phyloP scores from a whole-genome alignment of 2,797 vertebrate genomes.

The Intellagama lesueurii region DNA sequence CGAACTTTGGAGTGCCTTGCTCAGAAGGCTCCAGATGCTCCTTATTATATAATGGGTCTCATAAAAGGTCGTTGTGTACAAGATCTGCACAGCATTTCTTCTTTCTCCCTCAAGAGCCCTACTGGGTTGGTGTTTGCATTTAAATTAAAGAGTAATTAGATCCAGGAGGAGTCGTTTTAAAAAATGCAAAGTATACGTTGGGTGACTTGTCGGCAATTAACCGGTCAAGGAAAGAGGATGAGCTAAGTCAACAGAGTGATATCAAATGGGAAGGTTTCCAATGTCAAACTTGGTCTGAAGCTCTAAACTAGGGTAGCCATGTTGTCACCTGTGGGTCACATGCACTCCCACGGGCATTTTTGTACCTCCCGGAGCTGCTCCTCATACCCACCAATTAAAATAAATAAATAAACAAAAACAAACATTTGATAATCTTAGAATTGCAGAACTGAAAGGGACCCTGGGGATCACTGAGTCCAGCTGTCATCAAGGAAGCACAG shows the following conservation, averaged over 20 bases:
- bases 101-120: conserved; percentile 70
- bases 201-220: conserved; percentile 56
- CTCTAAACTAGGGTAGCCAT: neutral
- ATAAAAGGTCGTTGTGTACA: conserved; percentile 78
- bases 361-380: no score
- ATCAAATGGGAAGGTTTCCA: conserved; percentile 42
- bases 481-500: no score
- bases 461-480: no score
- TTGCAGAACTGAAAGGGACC: no score
- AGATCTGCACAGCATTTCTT: conserved; percentile 63
- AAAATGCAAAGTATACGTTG: conserved; percentile 49
- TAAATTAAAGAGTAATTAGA: conserved; percentile 79
- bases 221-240: conserved; percentile 57
- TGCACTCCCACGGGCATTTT: no score
- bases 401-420: no score
- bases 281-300: neutral
- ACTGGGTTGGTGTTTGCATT: conserved; percentile 75
- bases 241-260: conserved; percentile 49
- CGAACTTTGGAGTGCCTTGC: conserved; percentile 71
- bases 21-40: conserved; percentile 77
- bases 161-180: conserved; percentile 60
- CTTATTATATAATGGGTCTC: conserved; percentile 79
- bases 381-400: no score
- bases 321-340: no score
- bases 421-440: no score